These are phyloP conservation scores for Machimus atricapillus DNA, from an alignment of 2,888 invertebrate species.

Conservation along the genomic window DNA sequence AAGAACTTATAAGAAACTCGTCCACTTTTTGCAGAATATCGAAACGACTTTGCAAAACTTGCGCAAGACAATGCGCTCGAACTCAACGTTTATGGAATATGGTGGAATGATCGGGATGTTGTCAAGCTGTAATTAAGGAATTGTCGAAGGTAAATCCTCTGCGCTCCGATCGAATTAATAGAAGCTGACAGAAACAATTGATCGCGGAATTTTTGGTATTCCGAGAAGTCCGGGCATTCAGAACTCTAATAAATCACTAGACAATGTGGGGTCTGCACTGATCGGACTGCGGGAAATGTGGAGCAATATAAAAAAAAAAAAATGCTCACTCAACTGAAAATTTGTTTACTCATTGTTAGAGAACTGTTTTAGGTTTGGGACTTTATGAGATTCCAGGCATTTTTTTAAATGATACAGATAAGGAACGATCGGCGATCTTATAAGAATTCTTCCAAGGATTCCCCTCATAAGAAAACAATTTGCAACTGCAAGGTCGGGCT, in stretches of 20 bases:
- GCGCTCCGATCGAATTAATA: not conserved
- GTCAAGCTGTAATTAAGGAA: conserved; percentile 34
- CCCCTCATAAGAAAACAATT: not conserved
- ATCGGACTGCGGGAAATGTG: not conserved
- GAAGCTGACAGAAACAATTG: conserved; percentile 31
- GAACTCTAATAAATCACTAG: not conserved
- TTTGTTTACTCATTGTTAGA: not conserved
- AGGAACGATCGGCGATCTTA: not conserved
- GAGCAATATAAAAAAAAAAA: not conserved
- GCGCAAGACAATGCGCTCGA: conserved; percentile 35
- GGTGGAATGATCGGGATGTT: conserved; percentile 34
- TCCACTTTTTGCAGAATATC: conserved; percentile 19
- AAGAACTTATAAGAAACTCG: not conserved
- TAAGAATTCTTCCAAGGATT: not conserved
- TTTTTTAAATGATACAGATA: not conserved
- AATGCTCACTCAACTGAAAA: not conserved
- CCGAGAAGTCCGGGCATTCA: not conserved
- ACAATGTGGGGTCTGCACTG: not conserved
- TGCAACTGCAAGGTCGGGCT: not conserved
- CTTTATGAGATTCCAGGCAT: not conserved
- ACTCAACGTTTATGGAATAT: conserved; percentile 32
- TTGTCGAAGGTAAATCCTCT: conserved; percentile 25
- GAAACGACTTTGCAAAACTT: not conserved
- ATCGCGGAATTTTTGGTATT: conserved; percentile 26
- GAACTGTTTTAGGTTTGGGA: not conserved